Percentiles rank a stretch among this genome's conserved stretches.
These are phyloP conservation scores for Eristalinus sepulchralis DNA, from an alignment of 2,888 invertebrate genomes.

Conservation along the genomic window DNA sequence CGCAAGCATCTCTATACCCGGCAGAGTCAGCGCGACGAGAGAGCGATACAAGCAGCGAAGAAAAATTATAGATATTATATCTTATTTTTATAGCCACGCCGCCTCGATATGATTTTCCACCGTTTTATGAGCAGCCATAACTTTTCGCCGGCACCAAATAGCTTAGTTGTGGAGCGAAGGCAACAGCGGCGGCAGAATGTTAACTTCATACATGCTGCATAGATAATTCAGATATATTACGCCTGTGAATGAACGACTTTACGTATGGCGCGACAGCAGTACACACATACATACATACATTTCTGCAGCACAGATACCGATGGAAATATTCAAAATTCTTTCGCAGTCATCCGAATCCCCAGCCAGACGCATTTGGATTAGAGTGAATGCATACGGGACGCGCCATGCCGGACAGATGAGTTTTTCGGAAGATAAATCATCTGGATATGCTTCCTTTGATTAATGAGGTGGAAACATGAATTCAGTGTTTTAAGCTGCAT, in stretches of 20 bases:
- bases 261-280: constrained; percentile 4
- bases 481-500: constrained; percentile 19
- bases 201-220: constrained; percentile 57
- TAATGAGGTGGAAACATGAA: constrained; percentile 71
- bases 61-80: constrained; percentile 69
- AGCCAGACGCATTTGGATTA: constrained; percentile 15
- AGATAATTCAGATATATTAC: constrained; percentile 67
- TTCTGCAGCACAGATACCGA: constrained; percentile 23
- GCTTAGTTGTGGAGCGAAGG: constrained; percentile 24
- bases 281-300: not conserved
- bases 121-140: constrained; percentile 69
- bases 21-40: constrained; percentile 10
- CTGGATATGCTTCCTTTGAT: constrained; percentile 63
- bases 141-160: constrained; percentile 50
- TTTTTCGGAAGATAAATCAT: constrained; percentile 37
- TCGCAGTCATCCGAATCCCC: constrained; percentile 14
- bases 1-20: constrained; percentile 12
- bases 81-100: constrained; percentile 67
- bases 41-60: constrained; percentile 45
- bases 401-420: constrained; percentile 32
- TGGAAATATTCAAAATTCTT: constrained; percentile 39
- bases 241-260: constrained; percentile 26
- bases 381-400: constrained; percentile 1
- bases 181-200: constrained; percentile 41
- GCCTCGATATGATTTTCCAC: constrained; percentile 69